phyloP scores from a whole-genome alignment of 2,113 vertebrate species.

The Aramus guarauna region DNA sequence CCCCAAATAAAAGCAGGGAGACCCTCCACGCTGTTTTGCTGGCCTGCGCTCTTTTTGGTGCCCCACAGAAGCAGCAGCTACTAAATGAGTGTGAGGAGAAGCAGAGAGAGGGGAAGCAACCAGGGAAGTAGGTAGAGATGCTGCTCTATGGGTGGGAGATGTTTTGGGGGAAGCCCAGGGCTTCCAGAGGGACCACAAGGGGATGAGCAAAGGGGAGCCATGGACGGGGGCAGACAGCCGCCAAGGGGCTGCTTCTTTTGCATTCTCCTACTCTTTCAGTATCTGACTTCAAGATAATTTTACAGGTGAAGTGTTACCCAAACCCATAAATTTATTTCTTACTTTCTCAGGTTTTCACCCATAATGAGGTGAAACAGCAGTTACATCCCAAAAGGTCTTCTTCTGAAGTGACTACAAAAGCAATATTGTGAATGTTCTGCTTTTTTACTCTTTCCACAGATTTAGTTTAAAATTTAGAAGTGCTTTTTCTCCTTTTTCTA shows the following conservation, averaged over 20 bases:
- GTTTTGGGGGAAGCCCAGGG: not conserved
- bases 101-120: not conserved
- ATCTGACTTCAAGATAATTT: not conserved
- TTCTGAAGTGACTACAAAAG: not conserved
- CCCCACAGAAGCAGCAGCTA: not conserved
- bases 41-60: not conserved
- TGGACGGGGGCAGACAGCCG: not conserved
- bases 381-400: not conserved
- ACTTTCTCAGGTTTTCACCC: not conserved
- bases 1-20: not conserved
- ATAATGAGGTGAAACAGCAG: not conserved
- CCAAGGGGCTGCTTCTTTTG: not conserved
- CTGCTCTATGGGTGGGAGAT: not conserved
- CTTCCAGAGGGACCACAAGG: not conserved
- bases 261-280: not conserved
- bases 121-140: not conserved
- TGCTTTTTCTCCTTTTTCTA: not conserved
- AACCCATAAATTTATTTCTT: not conserved
- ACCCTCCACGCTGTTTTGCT: not conserved
- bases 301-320: not conserved
- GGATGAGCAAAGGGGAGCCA: not conserved
- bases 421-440: not conserved
- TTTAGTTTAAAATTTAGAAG: not conserved
- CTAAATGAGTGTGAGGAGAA: not conserved
- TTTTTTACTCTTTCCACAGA: not conserved